Evolutionary conservation across 2,888 invertebrate species (phyloP).

Genomic region (Papilio elwesi): DNA sequence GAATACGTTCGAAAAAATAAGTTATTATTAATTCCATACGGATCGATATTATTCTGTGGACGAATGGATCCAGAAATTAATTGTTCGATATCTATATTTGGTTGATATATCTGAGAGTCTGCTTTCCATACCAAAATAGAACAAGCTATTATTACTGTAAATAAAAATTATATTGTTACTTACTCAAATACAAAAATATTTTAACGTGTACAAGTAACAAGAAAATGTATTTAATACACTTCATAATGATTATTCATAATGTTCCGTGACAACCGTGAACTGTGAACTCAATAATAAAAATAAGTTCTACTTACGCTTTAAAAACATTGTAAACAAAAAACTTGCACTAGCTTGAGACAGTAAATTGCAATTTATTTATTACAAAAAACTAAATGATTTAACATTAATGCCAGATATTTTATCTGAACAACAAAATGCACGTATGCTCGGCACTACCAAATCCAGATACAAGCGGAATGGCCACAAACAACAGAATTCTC

Average conservation of each 20-base stretch:
- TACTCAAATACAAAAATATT: not conserved
- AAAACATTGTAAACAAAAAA: conserved; percentile 17
- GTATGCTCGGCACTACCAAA: conserved; percentile 15
- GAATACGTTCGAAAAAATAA: not conserved
- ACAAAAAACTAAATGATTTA: conserved; percentile 38
- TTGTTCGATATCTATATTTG: not conserved
- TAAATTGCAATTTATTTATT: not conserved
- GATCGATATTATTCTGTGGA: not conserved
- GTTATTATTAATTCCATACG: not conserved
- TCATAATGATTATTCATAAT: not conserved
- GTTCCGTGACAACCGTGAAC: not conserved
- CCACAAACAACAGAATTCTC: conserved; percentile 54
- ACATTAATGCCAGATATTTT: conserved; percentile 20
- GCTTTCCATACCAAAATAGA: conserved; percentile 33
- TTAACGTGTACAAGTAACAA: not conserved
- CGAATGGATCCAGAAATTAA: conserved; percentile 9
- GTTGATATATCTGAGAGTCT: conserved; percentile 10
- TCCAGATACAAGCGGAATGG: conserved; percentile 46
- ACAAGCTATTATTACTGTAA: conserved; percentile 32
- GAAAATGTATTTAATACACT: not conserved
- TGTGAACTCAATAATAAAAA: not conserved
- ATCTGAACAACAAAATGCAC: conserved; percentile 4
- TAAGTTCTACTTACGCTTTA: conserved; percentile 35
- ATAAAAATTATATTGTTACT: conserved; percentile 4
- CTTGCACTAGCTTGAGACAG: conserved; percentile 9